Evolutionary conservation across 2,113 vertebrate species (phyloP), one percentile per base, ranked within the genome.

Genomic region (Canis aureus): DNA sequence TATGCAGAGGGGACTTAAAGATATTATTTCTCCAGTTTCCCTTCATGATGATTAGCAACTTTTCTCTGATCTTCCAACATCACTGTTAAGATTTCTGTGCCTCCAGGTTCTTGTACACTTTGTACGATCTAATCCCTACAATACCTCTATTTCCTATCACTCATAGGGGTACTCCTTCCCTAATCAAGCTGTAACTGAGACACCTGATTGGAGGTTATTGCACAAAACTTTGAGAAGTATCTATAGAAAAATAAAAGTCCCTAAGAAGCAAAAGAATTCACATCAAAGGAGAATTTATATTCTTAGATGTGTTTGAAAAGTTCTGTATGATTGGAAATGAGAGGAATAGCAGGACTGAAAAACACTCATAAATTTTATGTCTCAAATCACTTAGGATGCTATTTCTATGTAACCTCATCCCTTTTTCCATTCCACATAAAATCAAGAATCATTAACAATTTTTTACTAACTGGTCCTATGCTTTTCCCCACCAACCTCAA

Each of bases 241-340:
- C 20, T 66, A 9, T 16, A 53, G 23, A 66, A 81, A 62, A 62
- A 64, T 32, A 71, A 71, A 79, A 64, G 32, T 9, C 11, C 20
- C 64, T 78, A 71, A 92, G 89, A 88, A 62, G 43, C 32, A 79
- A 82, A 96, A 35, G 49, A 76, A 51, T 76, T 4, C 59, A 25
- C 43, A 80, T 89, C 23, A 81, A 11, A 92, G 10, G 4, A 94
- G 4, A 88, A 74, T 74, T 95, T 38, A 91, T 84, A 88, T 88
- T 80, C 60, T 79, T 55, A 23, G 23, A 91, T 38, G 49, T 89
- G 66, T 84, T 89, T n/a, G 19, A 67, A 32, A 38, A 38, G 22
- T 57, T 67, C 32, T 74, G 5, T 64, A 43, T 73, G 8, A 11
- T 43, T 80, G 88, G 13, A 97, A 93, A 22, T 67, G 6, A 78